Percentiles rank a stretch among this genome's conserved stretches.
phyloP scores from a whole-genome alignment of 1,140 invertebrate species.

The Conus ventricosus region DNA sequence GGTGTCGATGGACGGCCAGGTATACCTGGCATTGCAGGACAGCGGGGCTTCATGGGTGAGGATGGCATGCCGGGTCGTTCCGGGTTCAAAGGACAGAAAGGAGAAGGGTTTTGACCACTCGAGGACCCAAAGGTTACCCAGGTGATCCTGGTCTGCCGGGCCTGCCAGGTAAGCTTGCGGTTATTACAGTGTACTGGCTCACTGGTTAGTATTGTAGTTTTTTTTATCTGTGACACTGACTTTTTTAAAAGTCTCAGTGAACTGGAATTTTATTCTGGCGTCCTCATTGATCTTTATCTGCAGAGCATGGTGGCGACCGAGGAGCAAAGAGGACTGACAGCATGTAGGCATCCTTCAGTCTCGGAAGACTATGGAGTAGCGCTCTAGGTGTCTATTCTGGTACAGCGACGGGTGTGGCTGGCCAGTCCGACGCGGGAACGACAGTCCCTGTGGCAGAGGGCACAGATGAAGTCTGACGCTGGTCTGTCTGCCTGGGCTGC shows the following conservation, averaged over 20 bases:
- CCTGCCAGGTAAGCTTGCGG: slow-evolving; percentile 15
- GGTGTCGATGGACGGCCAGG: slow-evolving; percentile 39
- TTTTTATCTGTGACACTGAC: neutral
- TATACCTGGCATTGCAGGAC: slow-evolving; percentile 36
- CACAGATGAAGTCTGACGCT: too few relatives aligned
- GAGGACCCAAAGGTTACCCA: slow-evolving; percentile 36
- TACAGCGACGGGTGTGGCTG: too few relatives aligned
- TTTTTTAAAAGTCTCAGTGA: neutral
- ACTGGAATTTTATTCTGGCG: neutral
- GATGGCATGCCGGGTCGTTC: slow-evolving; percentile 40
- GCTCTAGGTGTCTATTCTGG: too few relatives aligned
- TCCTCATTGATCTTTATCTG: too few relatives aligned
- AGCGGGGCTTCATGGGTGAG: slow-evolving; percentile 48
- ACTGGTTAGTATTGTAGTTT: neutral
- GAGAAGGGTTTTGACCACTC: slow-evolving; percentile 26
- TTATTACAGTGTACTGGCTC: neutral
- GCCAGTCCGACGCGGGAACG: too few relatives aligned
- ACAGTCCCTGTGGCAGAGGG: too few relatives aligned
- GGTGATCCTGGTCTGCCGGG: slow-evolving; percentile 72
- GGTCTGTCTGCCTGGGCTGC: too few relatives aligned
- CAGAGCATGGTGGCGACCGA: too few relatives aligned
- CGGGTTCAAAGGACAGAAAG: slow-evolving; percentile 40
- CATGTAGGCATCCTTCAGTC: too few relatives aligned
- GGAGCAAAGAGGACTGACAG: too few relatives aligned
- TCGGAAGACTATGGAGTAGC: too few relatives aligned